Conservation (phyloP, 2,113 vertebrate species). For the Cygnus buccinator region DNA sequence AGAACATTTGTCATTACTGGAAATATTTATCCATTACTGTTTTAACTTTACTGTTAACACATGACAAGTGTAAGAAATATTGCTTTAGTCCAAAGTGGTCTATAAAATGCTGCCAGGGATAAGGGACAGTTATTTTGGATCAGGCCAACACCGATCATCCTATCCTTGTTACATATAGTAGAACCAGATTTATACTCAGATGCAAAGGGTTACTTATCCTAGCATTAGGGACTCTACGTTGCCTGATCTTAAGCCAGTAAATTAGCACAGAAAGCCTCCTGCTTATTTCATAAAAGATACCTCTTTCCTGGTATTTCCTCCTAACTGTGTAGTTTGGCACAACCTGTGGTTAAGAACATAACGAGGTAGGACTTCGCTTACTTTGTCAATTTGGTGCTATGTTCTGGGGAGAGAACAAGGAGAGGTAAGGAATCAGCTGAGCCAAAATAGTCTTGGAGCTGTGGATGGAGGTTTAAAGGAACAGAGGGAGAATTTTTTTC, state of each 20-base stretch:
- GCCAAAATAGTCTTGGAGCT: not conserved
- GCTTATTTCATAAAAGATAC: not conserved
- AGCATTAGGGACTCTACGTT: accelerated
- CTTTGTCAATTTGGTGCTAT: not conserved
- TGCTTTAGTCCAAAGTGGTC: not conserved
- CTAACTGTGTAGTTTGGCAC: not conserved
- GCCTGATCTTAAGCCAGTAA: not conserved
- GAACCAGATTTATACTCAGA: not conserved
- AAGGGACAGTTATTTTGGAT: not conserved
- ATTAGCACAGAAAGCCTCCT: not conserved
- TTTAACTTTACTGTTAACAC: not conserved
- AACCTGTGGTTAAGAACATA: not conserved
- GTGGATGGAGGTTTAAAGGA: not conserved
- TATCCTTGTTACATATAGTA: not conserved
- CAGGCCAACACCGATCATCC: not conserved
- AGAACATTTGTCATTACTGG: not conserved
- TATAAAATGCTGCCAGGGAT: not conserved
- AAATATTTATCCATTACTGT: not conserved
- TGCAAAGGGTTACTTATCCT: not conserved
- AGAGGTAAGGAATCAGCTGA: not conserved
- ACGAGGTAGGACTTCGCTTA: not conserved
- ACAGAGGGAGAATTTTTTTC: not conserved
- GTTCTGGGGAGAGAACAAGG: not conserved
- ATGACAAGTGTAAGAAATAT: not conserved
- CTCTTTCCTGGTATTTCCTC: not conserved